A percentile compares a stretch with the other conserved stretches of the same genome.
These are phyloP conservation scores for Ceratotherium simum DNA, from an alignment of 2,113 vertebrate genomes.

Conservation along the genomic window DNA sequence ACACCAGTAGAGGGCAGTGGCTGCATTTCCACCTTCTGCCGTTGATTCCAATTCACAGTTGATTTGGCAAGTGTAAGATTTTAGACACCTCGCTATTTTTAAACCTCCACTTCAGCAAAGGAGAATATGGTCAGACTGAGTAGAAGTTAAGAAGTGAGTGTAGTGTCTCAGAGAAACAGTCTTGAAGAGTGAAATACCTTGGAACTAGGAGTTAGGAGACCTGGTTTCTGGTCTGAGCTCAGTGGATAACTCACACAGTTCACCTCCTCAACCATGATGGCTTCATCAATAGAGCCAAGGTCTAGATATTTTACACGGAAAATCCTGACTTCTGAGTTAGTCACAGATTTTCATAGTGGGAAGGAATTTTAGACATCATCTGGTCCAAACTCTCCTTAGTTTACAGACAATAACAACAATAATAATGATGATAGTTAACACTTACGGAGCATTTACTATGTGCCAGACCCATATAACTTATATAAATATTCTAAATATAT, in stretches of 20 bases:
- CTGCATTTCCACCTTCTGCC: constrained; percentile 12
- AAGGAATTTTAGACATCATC: not conserved
- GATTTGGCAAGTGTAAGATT: constrained; percentile 14
- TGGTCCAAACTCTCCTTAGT: not conserved
- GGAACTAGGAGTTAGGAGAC: not conserved
- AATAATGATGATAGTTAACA: not conserved
- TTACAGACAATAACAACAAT: not conserved
- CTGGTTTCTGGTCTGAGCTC: not conserved
- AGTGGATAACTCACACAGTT: not conserved
- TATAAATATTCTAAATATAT: not conserved
- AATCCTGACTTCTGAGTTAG: not conserved
- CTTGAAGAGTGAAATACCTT: not conserved
- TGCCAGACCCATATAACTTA: not conserved
- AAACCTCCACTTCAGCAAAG: constrained; percentile 45
- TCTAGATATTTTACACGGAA: not conserved
- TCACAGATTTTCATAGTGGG: not conserved
- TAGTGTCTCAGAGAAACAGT: not conserved
- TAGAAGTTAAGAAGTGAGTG: not conserved
- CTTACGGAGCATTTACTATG: not conserved
- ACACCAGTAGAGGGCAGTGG: constrained; percentile 74
- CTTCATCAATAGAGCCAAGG: not conserved
- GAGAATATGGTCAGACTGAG: not conserved
- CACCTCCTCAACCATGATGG: not conserved
- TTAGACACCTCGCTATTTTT: constrained; percentile 46
- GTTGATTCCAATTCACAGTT: not conserved